Evolutionary conservation across 1,140 invertebrate species (phyloP).

Genomic region (Temnothorax nylanderi): DNA sequence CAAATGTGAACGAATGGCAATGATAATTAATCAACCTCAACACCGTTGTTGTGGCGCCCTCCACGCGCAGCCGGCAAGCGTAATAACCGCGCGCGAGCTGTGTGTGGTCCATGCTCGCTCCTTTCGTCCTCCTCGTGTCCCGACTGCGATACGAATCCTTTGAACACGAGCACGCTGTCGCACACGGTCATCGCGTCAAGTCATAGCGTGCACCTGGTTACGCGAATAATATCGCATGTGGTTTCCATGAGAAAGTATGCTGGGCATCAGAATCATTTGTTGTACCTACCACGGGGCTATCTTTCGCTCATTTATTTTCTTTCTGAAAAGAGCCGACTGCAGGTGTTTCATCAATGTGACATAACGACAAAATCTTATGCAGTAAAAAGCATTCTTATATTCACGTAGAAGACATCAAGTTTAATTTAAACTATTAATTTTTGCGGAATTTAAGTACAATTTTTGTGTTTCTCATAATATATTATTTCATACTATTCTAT

Average conservation of each 20-base stretch:
- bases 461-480: neutral
- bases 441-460: neutral
- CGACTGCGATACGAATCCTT: conserved; percentile 57
- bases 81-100: conserved; percentile 75
- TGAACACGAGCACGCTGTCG: conserved; percentile 58
- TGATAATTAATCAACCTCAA: conserved; percentile 80
- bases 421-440: neutral
- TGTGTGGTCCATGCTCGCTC: conserved; percentile 77
- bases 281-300: neutral
- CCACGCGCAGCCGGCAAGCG: conserved; percentile 62
- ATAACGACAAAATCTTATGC: conserved; percentile 17
- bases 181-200: conserved; percentile 44
- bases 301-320: conserved; percentile 26
- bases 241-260: conserved; percentile 43
- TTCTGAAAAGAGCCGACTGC: conserved; percentile 35
- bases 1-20: conserved; percentile 70
- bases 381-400: neutral
- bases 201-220: conserved; percentile 36
- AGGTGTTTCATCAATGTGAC: conserved; percentile 12
- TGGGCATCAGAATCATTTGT: conserved; percentile 30
- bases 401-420: neutral
- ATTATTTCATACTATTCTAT: neutral
- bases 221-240: conserved; percentile 46
- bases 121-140: conserved; percentile 60
- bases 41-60: conserved; percentile 71